Percentiles rank a stretch among this genome's conserved stretches.
Conservation (phyloP, 2,888 invertebrate species). For the Gisinianus flammeolus region DNA sequence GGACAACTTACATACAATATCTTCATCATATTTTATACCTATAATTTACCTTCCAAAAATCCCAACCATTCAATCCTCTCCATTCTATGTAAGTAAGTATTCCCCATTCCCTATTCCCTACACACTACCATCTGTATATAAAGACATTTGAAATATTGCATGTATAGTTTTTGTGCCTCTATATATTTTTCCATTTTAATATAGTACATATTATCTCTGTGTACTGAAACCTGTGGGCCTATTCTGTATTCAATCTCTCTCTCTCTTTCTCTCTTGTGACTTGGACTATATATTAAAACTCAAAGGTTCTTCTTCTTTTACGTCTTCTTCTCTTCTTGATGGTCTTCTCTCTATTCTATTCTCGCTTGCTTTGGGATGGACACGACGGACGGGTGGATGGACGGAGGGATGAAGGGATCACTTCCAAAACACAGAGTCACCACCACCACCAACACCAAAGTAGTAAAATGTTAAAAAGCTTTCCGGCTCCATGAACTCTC, state of each 20-base stretch:
- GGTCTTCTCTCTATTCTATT: too few species aligned
- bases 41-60: not conserved
- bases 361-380: not conserved
- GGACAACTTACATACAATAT: conserved; percentile 16
- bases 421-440: conserved; percentile 29
- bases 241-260: too few species aligned
- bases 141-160: too few species aligned
- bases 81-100: not conserved
- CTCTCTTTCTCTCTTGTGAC: too few species aligned
- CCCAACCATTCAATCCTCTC: not conserved
- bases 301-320: not conserved
- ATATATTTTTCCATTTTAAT: too few species aligned
- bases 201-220: too few species aligned
- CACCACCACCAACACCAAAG: conserved; percentile 31
- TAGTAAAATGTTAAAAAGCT: conserved; percentile 30
- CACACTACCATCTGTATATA: too few species aligned
- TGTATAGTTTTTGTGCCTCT: too few species aligned
- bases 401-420: conserved; percentile 21
- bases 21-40: not conserved
- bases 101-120: too few species aligned
- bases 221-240: too few species aligned
- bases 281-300: conserved; percentile 16
- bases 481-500: conserved; percentile 21
- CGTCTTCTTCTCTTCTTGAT: too few species aligned
- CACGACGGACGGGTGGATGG: conserved; percentile 10